Conservation (phyloP, 2,797 vertebrate genomes). For the Loriculus beryllinus region DNA sequence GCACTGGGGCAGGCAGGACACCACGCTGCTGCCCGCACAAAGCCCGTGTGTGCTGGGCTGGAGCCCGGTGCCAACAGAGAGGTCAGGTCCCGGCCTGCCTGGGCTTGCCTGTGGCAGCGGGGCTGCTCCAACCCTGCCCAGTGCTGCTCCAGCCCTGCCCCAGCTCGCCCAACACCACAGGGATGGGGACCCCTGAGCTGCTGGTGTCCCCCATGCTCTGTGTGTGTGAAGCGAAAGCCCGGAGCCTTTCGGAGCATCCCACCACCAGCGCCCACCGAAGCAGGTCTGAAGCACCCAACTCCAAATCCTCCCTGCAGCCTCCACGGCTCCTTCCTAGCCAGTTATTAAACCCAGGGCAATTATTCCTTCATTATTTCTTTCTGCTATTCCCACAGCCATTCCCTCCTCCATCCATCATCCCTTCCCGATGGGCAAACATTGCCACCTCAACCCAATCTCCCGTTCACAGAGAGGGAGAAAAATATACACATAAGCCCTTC, state of each 20-base stretch:
- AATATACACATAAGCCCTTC: conserved; percentile 65
- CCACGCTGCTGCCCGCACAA: neutral
- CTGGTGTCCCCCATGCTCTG: fast-evolving
- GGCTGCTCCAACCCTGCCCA: neutral
- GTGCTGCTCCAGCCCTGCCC: neutral
- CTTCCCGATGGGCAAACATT: conserved; percentile 41
- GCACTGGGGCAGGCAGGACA: neutral
- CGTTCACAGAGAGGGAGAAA: conserved; percentile 4
- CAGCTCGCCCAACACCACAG: neutral
- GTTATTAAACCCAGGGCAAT: neutral
- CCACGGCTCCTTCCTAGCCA: neutral
- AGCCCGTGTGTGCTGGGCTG: neutral
- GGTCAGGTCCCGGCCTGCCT: conserved; percentile 63
- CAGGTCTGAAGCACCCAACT: neutral
- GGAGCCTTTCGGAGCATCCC: fast-evolving
- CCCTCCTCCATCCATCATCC: conserved; percentile 57
- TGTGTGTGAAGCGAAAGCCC: fast-evolving
- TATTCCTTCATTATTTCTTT: conserved; percentile 51
- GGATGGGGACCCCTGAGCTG: fast-evolving
- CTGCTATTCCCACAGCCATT: neutral
- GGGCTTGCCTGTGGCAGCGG: conserved; percentile 53
- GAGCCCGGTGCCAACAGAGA: neutral
- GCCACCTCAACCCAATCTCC: conserved; percentile 64
- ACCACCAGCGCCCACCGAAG: neutral
- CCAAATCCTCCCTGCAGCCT: neutral